A percentile compares a stretch with the other conserved stretches of the same genome.
These are phyloP conservation scores for Drosophila watanabei DNA, from an alignment of 1,140 invertebrate genomes.

Conservation along the genomic window DNA sequence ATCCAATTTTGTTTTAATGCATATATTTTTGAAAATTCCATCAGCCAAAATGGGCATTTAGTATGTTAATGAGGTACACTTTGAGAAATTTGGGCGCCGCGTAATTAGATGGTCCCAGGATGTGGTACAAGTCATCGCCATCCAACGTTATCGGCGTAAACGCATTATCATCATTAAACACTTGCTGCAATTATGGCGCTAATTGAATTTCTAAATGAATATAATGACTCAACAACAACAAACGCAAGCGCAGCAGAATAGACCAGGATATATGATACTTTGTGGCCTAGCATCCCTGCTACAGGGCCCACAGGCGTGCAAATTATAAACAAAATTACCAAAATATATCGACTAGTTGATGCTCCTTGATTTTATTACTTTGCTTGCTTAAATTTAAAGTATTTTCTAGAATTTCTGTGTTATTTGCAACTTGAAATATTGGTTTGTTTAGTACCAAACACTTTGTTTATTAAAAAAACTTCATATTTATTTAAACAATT, in stretches of 20 bases:
- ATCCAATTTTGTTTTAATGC: conserved; percentile 6
- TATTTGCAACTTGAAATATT: not conserved
- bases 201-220: conserved; percentile 81
- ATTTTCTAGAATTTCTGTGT: not conserved
- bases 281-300: conserved; percentile 17
- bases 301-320: conserved; percentile 12
- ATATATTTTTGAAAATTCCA: conserved; percentile 15
- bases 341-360: conserved; percentile 6
- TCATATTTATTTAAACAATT: not conserved
- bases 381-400: not conserved
- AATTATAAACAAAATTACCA: conserved; percentile 11
- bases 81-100: conserved; percentile 15
- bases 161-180: conserved; percentile 76
- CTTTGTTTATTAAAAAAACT: not conserved
- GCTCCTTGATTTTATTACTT: not conserved
- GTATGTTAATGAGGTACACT: conserved; percentile 54
- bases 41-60: conserved; percentile 26
- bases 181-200: conserved; percentile 76
- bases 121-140: conserved; percentile 23
- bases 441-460: not conserved
- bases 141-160: conserved; percentile 48
- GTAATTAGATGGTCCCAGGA: conserved; percentile 23
- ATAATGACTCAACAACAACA: conserved; percentile 78
- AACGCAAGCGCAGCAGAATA: conserved; percentile 24
- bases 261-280: conserved; percentile 48